These are phyloP conservation scores for Scaptomyza montana DNA, from an alignment of 1,140 invertebrate species.

Conservation along the genomic window DNA sequence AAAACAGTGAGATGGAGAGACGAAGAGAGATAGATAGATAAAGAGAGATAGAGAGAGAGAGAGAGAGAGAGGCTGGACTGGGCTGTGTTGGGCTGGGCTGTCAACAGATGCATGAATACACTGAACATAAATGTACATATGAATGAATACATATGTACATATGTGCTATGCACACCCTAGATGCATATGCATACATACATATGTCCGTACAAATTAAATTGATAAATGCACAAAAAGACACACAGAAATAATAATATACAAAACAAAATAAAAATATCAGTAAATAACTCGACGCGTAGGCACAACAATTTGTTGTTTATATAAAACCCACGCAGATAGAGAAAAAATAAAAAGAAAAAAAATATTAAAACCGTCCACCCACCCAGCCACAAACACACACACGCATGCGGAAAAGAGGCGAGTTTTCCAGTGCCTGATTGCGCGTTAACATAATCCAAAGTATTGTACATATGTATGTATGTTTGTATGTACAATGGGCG, in stretches of 20 bases:
- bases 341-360: background rate
- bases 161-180: background rate
- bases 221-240: slow-evolving; percentile 67
- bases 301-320: slow-evolving; percentile 76
- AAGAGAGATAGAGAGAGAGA: background rate
- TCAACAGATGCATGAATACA: slow-evolving; percentile 29
- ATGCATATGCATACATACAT: slow-evolving; percentile 1
- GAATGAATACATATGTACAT: slow-evolving; percentile 28
- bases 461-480: too few species aligned
- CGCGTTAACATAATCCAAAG: too few species aligned
- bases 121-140: slow-evolving; percentile 18
- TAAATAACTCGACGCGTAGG: slow-evolving; percentile 65
- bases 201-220: slow-evolving; percentile 50
- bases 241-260: slow-evolving; percentile 21
- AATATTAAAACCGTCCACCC: background rate
- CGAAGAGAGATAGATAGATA: background rate
- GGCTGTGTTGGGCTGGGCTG: slow-evolving; percentile 22
- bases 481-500: too few species aligned
- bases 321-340: slow-evolving; percentile 33
- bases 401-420: background rate
- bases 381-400: background rate
- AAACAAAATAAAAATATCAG: slow-evolving; percentile 60
- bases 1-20: background rate
- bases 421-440: too few species aligned
- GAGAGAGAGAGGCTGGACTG: background rate